These are phyloP conservation scores for Pogoniulus pusillus DNA, from an alignment of 2,797 vertebrate species.

Conservation along the genomic window DNA sequence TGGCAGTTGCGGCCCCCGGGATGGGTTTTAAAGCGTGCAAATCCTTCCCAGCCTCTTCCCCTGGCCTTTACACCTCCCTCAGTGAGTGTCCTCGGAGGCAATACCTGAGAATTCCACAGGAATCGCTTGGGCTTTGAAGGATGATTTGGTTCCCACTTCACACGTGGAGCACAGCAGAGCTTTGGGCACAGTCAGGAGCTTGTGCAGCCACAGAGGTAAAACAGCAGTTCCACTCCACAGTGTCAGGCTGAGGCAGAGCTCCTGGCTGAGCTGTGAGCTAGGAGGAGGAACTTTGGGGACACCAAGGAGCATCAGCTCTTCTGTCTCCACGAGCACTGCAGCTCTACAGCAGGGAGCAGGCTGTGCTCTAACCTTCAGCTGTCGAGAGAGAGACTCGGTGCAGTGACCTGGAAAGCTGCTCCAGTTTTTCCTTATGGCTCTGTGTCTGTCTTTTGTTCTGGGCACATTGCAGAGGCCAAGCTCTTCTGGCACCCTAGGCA, in stretches of 20 bases:
- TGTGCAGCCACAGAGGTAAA: background rate
- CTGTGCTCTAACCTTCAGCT: background rate
- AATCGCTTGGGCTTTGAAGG: background rate
- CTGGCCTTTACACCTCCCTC: background rate
- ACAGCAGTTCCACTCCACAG: background rate
- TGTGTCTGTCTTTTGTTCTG: rapidly evolving
- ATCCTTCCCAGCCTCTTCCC: background rate
- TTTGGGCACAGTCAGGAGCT: background rate
- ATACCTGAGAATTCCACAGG: background rate
- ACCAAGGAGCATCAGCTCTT: background rate
- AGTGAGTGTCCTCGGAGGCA: background rate
- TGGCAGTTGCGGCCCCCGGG: rapidly evolving
- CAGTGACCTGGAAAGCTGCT: background rate
- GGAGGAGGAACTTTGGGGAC: background rate
- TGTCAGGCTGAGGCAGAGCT: background rate
- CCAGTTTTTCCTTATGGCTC: background rate
- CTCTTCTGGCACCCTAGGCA: background rate
- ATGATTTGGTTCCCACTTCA: background rate
- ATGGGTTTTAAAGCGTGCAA: background rate
- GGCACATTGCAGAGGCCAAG: background rate
- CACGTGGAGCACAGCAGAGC: rapidly evolving
- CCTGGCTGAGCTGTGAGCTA: background rate
- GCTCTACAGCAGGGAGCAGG: background rate
- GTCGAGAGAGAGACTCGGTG: background rate
- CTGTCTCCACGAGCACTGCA: rapidly evolving